Conservation (phyloP, 2,797 vertebrate genomes). For the Myotis findleyi region DNA sequence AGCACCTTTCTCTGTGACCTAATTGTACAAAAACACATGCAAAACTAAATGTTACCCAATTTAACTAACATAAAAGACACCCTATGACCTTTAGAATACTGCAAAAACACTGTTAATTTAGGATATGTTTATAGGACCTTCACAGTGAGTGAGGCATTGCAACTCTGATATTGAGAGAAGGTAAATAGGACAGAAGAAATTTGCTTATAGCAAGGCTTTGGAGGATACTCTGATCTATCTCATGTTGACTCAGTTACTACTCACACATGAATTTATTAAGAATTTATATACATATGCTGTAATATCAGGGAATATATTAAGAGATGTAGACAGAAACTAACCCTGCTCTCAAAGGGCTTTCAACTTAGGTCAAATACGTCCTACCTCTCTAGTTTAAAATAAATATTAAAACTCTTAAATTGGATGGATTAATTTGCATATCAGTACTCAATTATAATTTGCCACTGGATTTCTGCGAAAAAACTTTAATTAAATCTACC, state of each 20-base stretch:
- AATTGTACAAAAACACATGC: background rate
- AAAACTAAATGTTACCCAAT: slow-evolving; percentile 7
- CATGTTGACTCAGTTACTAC: background rate
- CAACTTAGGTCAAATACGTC: background rate
- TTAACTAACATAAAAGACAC: background rate
- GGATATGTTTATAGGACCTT: background rate
- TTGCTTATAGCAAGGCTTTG: background rate
- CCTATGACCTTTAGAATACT: background rate
- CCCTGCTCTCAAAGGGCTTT: background rate
- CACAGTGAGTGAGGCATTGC: background rate
- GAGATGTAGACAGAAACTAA: background rate
- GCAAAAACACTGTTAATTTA: background rate
- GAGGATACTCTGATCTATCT: background rate
- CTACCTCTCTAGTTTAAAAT: background rate
- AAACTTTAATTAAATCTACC: background rate
- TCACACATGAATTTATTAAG: background rate
- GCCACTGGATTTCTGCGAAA: slow-evolving; percentile 12
- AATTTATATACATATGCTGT: background rate
- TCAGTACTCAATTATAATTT: slow-evolving; percentile 26
- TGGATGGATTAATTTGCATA: background rate
- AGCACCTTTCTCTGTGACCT: background rate
- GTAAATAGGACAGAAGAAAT: background rate
- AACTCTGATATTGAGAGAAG: background rate
- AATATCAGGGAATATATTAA: background rate
- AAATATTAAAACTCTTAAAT: background rate